Base-by-base conservation (phyloP, 2,888 invertebrate species). In the Antheraea assamensis region DNA sequence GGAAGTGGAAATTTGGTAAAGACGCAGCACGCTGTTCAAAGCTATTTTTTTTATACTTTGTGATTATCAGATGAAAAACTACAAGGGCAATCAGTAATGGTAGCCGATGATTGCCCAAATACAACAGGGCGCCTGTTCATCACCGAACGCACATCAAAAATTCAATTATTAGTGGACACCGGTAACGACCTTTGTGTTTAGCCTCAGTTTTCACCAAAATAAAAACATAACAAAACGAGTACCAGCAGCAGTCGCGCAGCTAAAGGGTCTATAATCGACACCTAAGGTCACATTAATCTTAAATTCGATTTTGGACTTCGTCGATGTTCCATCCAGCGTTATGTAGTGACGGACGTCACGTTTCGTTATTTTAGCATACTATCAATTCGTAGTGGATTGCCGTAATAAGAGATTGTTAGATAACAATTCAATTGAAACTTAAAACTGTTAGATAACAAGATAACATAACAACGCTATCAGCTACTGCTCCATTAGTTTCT, bases 211-310 rank as follows among this genome's bases (percentile, higher is more conserved):
- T 24, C 17, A 8, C 4, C 27, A 27, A 24, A 27, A 27, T 24
- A 61, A 21, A 24, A 27, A 27, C 61, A 7, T 27, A 3, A 24
- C 8, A 61, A 61, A 27, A 61, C 61, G 61, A 61, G 70, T 88
- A 82, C 71, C 73, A 78, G 17, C 73, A 87, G n/a, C n/a, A n/a
- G n/a, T 1, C 76, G 72, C 17, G 88, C 88, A 24, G 86, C 87
- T 0, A 88, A 89, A 71, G 79, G 80, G 2, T 78, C 83, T 0
- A 31, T 72, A 0, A 88, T 88, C 5, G 66, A 49, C 17, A 49
- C 49, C 3, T 49, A 49, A 15, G 49, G 49, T 49, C 17, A 15
- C 17, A 13, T 49, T 15, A 49, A 49, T 17, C 10, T 13, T 49
- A 49, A 49, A 17, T 49, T 49, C 7, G 52, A 52, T 52, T 52